phyloP scores from a whole-genome alignment of 1,140 invertebrate species.

The Carcinoscorpius rotundicauda region DNA sequence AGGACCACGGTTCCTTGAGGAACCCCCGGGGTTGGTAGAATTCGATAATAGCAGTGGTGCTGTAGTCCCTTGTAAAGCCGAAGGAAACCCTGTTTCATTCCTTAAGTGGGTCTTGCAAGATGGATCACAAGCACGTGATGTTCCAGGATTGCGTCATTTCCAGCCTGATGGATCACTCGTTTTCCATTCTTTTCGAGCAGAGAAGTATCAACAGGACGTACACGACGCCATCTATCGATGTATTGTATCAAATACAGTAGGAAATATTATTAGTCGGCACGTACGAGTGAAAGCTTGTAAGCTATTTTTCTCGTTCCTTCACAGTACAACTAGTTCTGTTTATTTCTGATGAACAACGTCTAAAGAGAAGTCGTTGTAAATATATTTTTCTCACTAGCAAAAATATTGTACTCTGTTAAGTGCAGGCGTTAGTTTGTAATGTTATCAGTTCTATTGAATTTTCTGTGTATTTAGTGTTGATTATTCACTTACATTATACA shows the following conservation, averaged over 20 bases:
- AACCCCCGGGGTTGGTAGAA: conserved; percentile 82
- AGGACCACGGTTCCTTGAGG: conserved; percentile 79
- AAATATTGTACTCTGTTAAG: too few relatives aligned
- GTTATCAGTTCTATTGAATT: too few relatives aligned
- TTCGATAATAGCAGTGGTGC: conserved; percentile 89
- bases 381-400: too few relatives aligned
- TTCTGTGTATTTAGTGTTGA: too few relatives aligned
- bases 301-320: conserved; percentile 23
- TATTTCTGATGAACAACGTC: too few relatives aligned
- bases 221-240: conserved; percentile 42
- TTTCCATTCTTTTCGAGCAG: conserved; percentile 82
- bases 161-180: conserved; percentile 54
- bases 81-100: conserved; percentile 75
- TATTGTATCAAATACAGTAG: conserved; percentile 60
- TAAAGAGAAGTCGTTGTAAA: too few relatives aligned
- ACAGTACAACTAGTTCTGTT: too few relatives aligned
- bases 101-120: conserved; percentile 60
- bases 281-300: conserved; percentile 69
- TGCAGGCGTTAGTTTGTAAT: too few relatives aligned
- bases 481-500: too few relatives aligned
- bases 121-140: conserved; percentile 46
- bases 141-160: conserved; percentile 55
- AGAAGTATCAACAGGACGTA: conserved; percentile 79
- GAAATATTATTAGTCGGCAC: conserved; percentile 61
- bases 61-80: conserved; percentile 77